A percentile compares a stretch with the other conserved stretches of the same genome.
These are phyloP conservation scores for Xylophagus ater DNA, from an alignment of 2,888 invertebrate species.

Conservation along the genomic window DNA sequence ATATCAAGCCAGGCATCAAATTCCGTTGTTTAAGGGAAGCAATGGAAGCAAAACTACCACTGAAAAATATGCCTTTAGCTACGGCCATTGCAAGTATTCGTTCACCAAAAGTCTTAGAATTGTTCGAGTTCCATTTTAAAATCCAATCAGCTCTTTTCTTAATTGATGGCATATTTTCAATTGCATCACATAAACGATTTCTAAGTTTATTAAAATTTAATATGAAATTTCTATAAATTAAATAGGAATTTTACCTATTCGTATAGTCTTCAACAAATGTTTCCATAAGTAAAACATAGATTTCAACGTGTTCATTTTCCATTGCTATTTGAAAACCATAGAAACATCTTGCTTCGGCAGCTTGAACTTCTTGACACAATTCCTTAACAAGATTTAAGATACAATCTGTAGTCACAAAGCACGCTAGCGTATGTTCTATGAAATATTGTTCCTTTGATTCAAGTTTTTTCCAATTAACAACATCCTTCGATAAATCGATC, in stretches of 20 bases:
- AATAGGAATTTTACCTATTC: constrained; percentile 52
- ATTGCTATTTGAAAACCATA: constrained; percentile 99
- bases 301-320: constrained; percentile 99
- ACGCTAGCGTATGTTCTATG: constrained; percentile 92
- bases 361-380: constrained; percentile 93
- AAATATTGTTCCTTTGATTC: constrained; percentile 85
- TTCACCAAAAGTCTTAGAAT: constrained; percentile 83
- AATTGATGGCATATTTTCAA: constrained; percentile 94
- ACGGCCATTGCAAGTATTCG: constrained; percentile 95
- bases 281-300: constrained; percentile 97
- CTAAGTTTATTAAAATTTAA: constrained; percentile 37
- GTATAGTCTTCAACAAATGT: constrained; percentile 80
- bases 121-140: constrained; percentile 86
- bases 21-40: constrained; percentile 99
- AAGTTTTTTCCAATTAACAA: constrained; percentile 74
- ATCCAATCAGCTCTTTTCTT: constrained; percentile 99
- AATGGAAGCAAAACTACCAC: constrained; percentile 96
- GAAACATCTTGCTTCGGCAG: constrained; percentile 94
- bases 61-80: constrained; percentile 99
- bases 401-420: constrained; percentile 99
- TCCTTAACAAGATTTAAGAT: constrained; percentile 97
- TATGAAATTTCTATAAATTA: not conserved
- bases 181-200: constrained; percentile 88
- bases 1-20: constrained; percentile 96
- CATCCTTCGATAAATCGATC: constrained; percentile 89